Evolutionary conservation across 53 echinoderm and acorn worm species (phyloP).

Genomic region (Paelopatides confundens): DNA sequence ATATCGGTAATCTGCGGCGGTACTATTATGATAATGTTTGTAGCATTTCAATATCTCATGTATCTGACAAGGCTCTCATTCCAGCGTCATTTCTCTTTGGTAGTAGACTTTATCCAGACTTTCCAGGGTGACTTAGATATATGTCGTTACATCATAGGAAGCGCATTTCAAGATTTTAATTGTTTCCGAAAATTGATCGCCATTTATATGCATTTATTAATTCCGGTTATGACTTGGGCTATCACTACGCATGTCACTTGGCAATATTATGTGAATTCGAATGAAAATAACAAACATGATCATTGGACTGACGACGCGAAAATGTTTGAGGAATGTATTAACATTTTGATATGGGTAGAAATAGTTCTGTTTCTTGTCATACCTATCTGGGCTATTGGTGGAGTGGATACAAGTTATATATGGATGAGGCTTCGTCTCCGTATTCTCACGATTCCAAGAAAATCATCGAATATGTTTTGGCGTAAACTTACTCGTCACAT

Average conservation of each 20-base stretch:
- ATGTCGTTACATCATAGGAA: constrained; percentile 19
- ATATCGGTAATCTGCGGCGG: constrained; percentile 33
- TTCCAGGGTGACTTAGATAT: constrained; percentile 20
- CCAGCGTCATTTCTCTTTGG: constrained; percentile 18
- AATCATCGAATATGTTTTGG: background rate
- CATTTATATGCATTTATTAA: constrained; percentile 18
- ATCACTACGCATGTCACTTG: constrained; percentile 21
- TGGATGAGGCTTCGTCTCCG: constrained; percentile 19
- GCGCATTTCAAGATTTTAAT: constrained; percentile 22
- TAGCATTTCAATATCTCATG: constrained; percentile 7
- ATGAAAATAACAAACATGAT: background rate
- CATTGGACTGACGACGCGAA: background rate
- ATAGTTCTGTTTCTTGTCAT: background rate
- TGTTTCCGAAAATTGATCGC: constrained; percentile 29
- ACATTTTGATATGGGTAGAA: constrained; percentile 33
- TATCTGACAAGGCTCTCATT: constrained; percentile 29
- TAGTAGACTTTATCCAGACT: background rate
- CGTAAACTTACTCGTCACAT: background rate
- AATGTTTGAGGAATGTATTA: background rate
- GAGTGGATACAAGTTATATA: constrained; percentile 8
- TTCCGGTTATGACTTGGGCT: constrained; percentile 13
- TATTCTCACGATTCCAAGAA: background rate
- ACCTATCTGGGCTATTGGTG: background rate
- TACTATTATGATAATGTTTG: background rate
- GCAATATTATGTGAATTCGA: constrained; percentile 5